Evolutionary conservation across 2,797 vertebrate species (phyloP).

Genomic region (Sebastiscus tertius): DNA sequence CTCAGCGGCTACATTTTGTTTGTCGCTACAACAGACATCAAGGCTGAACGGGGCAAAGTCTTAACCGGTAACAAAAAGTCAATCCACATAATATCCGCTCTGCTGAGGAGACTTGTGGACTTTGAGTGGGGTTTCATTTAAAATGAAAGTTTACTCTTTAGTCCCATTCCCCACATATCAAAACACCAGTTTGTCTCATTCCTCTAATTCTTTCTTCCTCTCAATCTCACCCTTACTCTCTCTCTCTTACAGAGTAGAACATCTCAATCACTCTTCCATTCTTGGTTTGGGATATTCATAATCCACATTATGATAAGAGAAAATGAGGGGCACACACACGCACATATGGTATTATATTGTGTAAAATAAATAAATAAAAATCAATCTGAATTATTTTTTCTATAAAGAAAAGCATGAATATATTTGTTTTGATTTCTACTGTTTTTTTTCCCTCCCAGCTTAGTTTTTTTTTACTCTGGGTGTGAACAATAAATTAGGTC

Average conservation of each 20-base stretch:
- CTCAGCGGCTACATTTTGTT: too few species aligned
- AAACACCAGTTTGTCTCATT: neutral
- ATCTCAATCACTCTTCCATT: neutral
- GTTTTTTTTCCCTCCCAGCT: slow-evolving; percentile 3
- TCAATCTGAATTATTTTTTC: slow-evolving; percentile 97
- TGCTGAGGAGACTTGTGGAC: neutral
- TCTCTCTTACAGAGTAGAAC: neutral
- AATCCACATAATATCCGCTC: neutral
- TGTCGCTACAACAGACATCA: neutral
- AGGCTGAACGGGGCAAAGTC: neutral
- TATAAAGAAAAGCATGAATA: slow-evolving; percentile 97
- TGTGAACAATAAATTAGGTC: slow-evolving; percentile 33
- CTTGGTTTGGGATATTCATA: neutral
- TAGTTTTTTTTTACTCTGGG: neutral
- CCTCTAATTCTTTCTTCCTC: neutral
- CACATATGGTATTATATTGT: slow-evolving; percentile 97
- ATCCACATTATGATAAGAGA: neutral
- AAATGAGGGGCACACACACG: slow-evolving; percentile 66
- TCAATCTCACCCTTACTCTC: too few species aligned
- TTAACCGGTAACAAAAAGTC: neutral
- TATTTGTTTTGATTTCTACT: slow-evolving; percentile 43
- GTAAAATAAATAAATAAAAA: slow-evolving; percentile 88
- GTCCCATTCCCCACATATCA: neutral
- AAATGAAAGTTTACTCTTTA: neutral
- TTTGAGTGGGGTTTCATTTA: too few species aligned